Evolutionary conservation across 2,888 invertebrate genomes (phyloP).

Genomic region (Galeruca laticollis): DNA sequence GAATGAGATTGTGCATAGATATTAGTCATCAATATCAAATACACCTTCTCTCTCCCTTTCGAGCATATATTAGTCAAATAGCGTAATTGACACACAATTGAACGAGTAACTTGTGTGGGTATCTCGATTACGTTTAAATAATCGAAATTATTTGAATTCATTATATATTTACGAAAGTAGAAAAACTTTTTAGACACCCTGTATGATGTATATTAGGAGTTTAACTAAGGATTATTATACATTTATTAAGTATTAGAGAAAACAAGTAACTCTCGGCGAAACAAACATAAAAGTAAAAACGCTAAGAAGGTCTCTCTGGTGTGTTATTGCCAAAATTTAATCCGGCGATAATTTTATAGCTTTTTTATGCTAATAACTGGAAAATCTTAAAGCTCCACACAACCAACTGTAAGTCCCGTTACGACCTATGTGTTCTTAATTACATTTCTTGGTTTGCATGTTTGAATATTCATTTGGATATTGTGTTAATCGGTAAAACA

Average conservation of each 20-base stretch:
- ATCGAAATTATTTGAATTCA: background rate
- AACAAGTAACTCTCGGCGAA: background rate
- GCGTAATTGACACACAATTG: constrained; percentile 16
- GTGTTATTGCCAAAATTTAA: constrained; percentile 49
- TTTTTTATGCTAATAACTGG: constrained; percentile 57
- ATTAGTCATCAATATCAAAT: constrained; percentile 57
- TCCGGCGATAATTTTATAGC: constrained; percentile 58
- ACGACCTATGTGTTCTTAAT: constrained; percentile 64
- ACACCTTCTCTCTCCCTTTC: constrained; percentile 43
- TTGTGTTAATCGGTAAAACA: constrained; percentile 22
- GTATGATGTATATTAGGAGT: too few species aligned
- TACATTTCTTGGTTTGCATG: constrained; percentile 48
- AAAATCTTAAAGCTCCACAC: constrained; percentile 49
- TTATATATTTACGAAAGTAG: too few species aligned
- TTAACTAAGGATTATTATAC: too few species aligned
- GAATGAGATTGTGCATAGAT: constrained; percentile 57
- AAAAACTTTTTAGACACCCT: too few species aligned
- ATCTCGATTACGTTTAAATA: background rate
- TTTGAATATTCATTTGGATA: constrained; percentile 51
- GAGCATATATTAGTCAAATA: constrained; percentile 42
- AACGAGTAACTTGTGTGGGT: background rate
- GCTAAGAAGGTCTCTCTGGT: constrained; percentile 29
- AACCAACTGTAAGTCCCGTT: constrained; percentile 56
- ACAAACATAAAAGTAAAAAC: constrained; percentile 23
- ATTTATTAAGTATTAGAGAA: background rate